Evolutionary conservation across 2,113 vertebrate species (phyloP), one percentile per base, ranked within the genome.

Genomic region (human): DNA sequence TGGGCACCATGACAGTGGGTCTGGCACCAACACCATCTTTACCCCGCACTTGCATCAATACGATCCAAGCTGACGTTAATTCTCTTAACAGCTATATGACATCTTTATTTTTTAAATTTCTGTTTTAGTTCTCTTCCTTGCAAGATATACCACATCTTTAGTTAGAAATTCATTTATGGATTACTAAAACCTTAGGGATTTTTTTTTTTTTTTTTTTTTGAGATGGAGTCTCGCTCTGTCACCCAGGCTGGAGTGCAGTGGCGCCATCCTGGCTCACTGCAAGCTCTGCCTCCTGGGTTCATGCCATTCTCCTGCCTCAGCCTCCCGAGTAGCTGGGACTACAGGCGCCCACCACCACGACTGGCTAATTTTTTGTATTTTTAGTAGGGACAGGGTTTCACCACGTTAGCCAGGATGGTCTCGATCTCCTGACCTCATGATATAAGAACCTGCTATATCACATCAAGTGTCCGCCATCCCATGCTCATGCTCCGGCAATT

Each of bases 21-120:
- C 48, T 1, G 2, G 43, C n/a, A 10, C 57, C 75, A 43, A 6
- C 6, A 1, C 20, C 35, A 8, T 17, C 66, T 43, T 57, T 11
- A 8, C 17, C 30, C 13, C 10, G 12, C 10, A 0, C 57, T 57
- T 17, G 40, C 30, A 13, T 6, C 8, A 3, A 3, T 12, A 18
- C 80, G 30, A 3, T 59, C n/a, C 8, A n/a, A 72, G 78, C 10
- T 27, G 57, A 32, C 48, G 3, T n/a, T 40, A 5, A 8, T 61
- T 78, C 88, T 72, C 35, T 90, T 1, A 92, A 93, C 76, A 72
- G 35, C 27, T 35, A 23, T 4, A 64, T 30, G 27, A 13, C 27
- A 6, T 30, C 61, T 64, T 64, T 64, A 14, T 13, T 64, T 64
- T 32, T 64, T 64, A 64, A 64, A 6, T 64, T 64, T 64, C 27